Base-by-base conservation (phyloP, 2,113 vertebrate genomes). In the Falcunculus frontatus region DNA sequence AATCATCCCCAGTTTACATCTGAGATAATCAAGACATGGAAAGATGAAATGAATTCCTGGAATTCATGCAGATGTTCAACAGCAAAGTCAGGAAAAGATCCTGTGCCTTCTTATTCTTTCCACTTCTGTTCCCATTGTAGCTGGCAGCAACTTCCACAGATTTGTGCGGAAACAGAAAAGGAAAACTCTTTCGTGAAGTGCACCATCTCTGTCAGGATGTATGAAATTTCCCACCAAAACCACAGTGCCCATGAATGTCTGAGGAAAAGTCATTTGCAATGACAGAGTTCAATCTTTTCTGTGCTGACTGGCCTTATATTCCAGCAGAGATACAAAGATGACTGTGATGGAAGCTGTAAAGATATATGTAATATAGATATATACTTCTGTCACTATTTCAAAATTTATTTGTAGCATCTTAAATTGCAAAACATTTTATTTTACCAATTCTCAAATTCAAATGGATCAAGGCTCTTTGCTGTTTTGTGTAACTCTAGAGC, bases 261-360 rank as follows among this genome's bases (percentile, higher is more conserved):
- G 52, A 41, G 19, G 13, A 84, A 47, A 50, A 44, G 50, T 39
- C 27, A 86, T 87, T 83, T 89, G 59, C 35, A 55, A 11, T 75
- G 25, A 47, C 17, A 44, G 42, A 60, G 33, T 60, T 87, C 69
- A 82, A 1, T 57, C 41, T 87, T 78, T 82, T 72, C 32, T 32
- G 4, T 44, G 20, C 41, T 78, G 60, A 83, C 52, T 95, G 68
- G 49, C 64, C 55, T 80, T 65, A 17, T 62, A 44, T 96, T 97
- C 84, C 75, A 79, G 72, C 13, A 30, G 67, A 93, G 93, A 55
- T 81, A 77, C 52, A 90, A 91, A 68, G 52, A 92, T 86, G 68
- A 89, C 85, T 92, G 53, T 88, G 92, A 82, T 80, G 68, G 73
- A 95, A 97, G 77, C 85, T 92, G 65, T 95, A 95, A 96, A 97